Evolutionary conservation across 2,797 vertebrate genomes (phyloP), one percentile per base, ranked within the genome.

Genomic region (Gorsachius magnificus): DNA sequence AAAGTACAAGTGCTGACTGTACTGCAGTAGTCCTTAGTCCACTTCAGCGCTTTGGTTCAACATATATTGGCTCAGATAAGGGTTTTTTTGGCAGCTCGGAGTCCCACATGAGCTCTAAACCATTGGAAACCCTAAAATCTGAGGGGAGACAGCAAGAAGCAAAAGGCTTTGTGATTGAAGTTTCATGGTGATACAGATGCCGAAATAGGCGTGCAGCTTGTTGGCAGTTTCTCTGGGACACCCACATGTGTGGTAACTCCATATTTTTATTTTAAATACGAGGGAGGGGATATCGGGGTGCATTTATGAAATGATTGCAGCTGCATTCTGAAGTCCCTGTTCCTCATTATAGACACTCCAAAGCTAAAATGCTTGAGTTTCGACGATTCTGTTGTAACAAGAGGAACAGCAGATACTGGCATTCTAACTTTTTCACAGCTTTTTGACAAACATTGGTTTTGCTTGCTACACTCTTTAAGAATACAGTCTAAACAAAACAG

Each of bases 401-500:
- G 63, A 77, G 22, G 51, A 76, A 45, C 36, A 93, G 46, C 91
- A 90, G 85, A 72, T 36, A 69, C 20, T 4, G 16, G 33, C 61
- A 5, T 35, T 84, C 1, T 2, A 24, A 46, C 29, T 83, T 72
- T 36, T 85, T 71, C 76, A 63, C 76, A 78, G 68, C 43, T 92
- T 87, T 83, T 85, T 91, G 87, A 91, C 76, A 83, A 72, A 46
- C 38, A 58, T 63, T 36, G 43, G 19, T 75, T 93, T 60, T 75
- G 26, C 77, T 87, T 83, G 36, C 58, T 80, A 9, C 6, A 2
- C 38, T 78, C 53, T 45, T 75, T 18, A 48, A 86, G 88, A 81
- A 22, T 19, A 7, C 2, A 77, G 68, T 69, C 77, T 69, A 91
- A 96, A 89, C 92, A 96, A 76, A 93, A 54, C 50, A 60, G 83